Evolutionary conservation across 2,113 vertebrate species (phyloP), one percentile per base, ranked within the genome.

Genomic region (Colaptes auratus): DNA sequence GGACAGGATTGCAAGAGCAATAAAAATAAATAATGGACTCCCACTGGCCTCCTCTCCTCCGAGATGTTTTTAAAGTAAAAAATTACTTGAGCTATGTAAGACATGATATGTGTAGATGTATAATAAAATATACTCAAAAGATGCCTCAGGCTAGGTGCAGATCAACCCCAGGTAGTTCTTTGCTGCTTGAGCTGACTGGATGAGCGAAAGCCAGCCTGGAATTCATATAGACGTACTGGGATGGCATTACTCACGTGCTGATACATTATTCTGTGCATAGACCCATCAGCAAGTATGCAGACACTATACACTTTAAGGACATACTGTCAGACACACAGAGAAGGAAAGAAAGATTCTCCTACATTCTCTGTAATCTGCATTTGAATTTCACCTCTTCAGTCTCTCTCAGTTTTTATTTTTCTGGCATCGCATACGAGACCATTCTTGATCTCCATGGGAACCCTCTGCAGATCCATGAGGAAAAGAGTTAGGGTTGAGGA

Each of bases 241-340:
- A 63, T 6, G 25, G 48, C 28, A 50, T 19, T 2, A 33, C 2
- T 2, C 6, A 8, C 9, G 65, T 39, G 9, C 39, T 20, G 16
- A 0, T 15, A 3, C 0, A 4, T 17, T 39, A 12, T 83, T 16
- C 50, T 33, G 6, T 2, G 2, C 2, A 48, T 0, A 42, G 17
- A 23, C 31, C 23, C n/a, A 42, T 6, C 23, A 10, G 17, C 4
- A 48, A 53, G 24, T 1, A 6, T 19, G 24, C 9, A 86, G 86
- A 86, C 14, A 42, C 12, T 18, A 55, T 3, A n/a, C 16, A 12
- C 19, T 60, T 60, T 12, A 56, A 46, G 56, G 19, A 56, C 8
- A 20, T 14, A 19, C 12, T 28, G 30, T 39, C 13, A 13, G 15
- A 69, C 31, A 50, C 19, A 44, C 35, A 69, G 73, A 64, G 15